These are phyloP conservation scores for Sycophaga agraensis DNA, from an alignment of 1,140 invertebrate species.

Conservation along the genomic window DNA sequence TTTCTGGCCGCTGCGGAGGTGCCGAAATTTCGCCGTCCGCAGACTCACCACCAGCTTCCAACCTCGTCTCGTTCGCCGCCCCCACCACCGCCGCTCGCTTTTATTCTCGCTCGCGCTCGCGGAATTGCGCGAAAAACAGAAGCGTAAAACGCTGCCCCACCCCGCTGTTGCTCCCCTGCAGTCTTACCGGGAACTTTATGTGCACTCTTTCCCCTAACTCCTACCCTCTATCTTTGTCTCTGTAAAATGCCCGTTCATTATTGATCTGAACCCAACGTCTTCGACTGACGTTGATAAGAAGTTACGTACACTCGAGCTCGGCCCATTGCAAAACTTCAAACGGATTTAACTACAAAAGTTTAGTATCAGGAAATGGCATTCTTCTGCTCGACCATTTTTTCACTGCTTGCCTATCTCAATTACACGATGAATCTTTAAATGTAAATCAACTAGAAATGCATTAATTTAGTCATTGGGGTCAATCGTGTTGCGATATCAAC, in stretches of 20 bases:
- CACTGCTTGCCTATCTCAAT: too few relatives aligned
- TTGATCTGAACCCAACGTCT: conserved; percentile 10
- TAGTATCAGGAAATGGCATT: too few relatives aligned
- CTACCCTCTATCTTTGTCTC: too few relatives aligned
- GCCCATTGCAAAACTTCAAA: too few relatives aligned
- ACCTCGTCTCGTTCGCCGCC: not conserved
- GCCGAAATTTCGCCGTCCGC: not conserved
- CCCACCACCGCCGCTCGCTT: not conserved
- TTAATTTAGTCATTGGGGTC: too few relatives aligned
- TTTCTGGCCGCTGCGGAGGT: not conserved
- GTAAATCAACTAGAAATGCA: too few relatives aligned
- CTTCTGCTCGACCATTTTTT: too few relatives aligned
- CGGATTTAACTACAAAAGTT: too few relatives aligned
- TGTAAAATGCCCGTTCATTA: not conserved
- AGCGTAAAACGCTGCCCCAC: not conserved
- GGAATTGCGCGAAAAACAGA: not conserved
- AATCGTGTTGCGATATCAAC: too few relatives aligned
- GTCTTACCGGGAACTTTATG: not conserved
- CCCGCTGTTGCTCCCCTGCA: too few relatives aligned
- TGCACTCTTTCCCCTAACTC: not conserved
- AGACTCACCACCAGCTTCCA: not conserved
- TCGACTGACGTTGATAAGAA: conserved; percentile 11
- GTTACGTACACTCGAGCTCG: not conserved
- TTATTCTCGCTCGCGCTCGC: not conserved
- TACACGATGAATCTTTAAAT: too few relatives aligned